Percentiles rank a stretch among this genome's conserved stretches.
Evolutionary conservation across 92 coral and sea anemone species (phyloP).

Genomic region (Epizoanthus rinbou): DNA sequence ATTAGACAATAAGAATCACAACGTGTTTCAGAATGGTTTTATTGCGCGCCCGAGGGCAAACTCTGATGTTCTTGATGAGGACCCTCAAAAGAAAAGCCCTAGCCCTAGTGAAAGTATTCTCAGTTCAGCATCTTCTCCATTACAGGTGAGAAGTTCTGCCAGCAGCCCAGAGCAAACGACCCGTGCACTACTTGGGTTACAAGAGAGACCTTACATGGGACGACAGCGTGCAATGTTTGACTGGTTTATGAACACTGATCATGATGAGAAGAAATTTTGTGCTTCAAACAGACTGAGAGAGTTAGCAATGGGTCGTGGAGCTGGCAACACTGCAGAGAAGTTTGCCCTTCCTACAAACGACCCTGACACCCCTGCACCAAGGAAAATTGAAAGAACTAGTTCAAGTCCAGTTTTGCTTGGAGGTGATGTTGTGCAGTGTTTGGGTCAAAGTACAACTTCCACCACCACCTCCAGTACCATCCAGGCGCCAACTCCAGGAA

Average conservation of each 20-base stretch:
- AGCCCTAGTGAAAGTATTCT: constrained; percentile 22
- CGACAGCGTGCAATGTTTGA: constrained; percentile 38
- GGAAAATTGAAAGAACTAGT: not conserved
- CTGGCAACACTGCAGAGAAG: constrained; percentile 15
- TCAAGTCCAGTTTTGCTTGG: not conserved
- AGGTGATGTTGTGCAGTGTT: not conserved
- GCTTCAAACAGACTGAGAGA: constrained; percentile 79
- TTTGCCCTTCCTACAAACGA: not conserved
- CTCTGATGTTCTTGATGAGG: not conserved
- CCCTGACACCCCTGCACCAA: not conserved
- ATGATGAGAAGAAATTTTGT: constrained; percentile 57
- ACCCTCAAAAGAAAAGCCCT: not conserved
- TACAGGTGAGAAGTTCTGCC: constrained; percentile 2
- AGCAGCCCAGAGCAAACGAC: constrained; percentile 26
- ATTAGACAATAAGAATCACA: constrained; percentile 26
- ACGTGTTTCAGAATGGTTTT: constrained; percentile 6
- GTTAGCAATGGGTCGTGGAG: constrained; percentile 63
- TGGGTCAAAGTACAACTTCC: not conserved
- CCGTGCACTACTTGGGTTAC: constrained; percentile 18
- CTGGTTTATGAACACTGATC: constrained; percentile 26
- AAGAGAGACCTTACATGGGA: constrained; percentile 29
- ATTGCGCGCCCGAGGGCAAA: constrained; percentile 27
- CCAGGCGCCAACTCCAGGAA: constrained; percentile 36
- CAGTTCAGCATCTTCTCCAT: constrained; percentile 2
- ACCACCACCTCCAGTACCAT: not conserved